Evolutionary conservation across 2,113 vertebrate genomes (phyloP).

Genomic region (Salvelinus fontinalis): DNA sequence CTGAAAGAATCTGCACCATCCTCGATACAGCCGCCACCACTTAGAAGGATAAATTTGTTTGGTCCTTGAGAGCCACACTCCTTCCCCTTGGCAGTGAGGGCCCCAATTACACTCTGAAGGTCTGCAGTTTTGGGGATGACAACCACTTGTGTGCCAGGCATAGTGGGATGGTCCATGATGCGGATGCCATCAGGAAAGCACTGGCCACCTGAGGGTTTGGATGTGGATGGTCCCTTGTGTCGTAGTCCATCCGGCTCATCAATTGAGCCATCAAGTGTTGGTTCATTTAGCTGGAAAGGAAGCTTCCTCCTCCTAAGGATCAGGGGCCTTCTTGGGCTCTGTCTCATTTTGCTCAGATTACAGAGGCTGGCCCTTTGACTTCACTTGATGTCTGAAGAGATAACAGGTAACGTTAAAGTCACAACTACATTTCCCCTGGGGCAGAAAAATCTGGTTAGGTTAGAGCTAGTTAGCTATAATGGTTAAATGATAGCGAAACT

Average conservation of each 20-base stretch:
- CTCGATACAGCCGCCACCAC: constrained; percentile 65
- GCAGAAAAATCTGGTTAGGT: too few species aligned
- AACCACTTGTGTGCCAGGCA: constrained; percentile 87
- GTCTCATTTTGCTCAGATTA: constrained; percentile 82
- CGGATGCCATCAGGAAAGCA: constrained; percentile 78
- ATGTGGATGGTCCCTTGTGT: constrained; percentile 28
- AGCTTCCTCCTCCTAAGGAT: constrained; percentile 92
- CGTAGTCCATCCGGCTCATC: constrained; percentile 35
- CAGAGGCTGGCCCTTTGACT: constrained; percentile 31
- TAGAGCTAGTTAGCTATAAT: too few species aligned
- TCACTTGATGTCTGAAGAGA: constrained; percentile 36
- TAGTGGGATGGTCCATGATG: constrained; percentile 86
- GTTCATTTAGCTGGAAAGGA: constrained; percentile 73
- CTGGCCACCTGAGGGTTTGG: constrained; percentile 38
- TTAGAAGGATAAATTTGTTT: constrained; percentile 92
- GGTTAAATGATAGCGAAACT: not conserved
- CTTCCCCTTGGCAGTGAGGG: constrained; percentile 86
- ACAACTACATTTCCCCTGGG: not conserved
- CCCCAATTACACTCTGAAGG: constrained; percentile 86
- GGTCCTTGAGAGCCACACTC: constrained; percentile 84
- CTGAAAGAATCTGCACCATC: constrained; percentile 14
- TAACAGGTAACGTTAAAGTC: not conserved
- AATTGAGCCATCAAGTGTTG: constrained; percentile 20
- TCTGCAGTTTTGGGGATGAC: constrained; percentile 81
- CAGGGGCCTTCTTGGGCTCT: constrained; percentile 88